Evolutionary conservation across 37 sponge, comb jelly and placozoan species (phyloP), one percentile per base, ranked within the genome.

Genomic region (Oopsacas minuta): DNA sequence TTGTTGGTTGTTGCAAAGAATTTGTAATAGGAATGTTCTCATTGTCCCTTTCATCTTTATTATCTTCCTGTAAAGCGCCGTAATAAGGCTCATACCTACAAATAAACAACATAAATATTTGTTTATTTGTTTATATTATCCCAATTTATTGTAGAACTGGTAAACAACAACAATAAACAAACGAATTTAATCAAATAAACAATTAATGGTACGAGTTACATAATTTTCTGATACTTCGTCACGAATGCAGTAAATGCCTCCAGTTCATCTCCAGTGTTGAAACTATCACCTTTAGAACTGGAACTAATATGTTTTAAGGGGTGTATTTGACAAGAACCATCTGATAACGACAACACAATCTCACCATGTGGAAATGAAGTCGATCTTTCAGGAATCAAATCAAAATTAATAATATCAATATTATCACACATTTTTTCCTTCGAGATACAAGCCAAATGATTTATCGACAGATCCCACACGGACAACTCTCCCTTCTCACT

Each of bases 291-390:
- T 61, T 12, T 5, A 61, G 75, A 61, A 20, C 7, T 61, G 75
- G 75, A 61, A 61, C 75, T 61, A 61, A 17, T 8, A 15, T 61
- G 75, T 12, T 3, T 3, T 12, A 61, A 61, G 30, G 75, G 75
- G 75, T 61, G 75, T n/a, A 61, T n/a, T 12, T 61, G 75, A n/a
- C 75, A 61, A 34, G 75, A 61, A 61, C 75, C 75, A 61, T 61
- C 75, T 61, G 75, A 61, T 5, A 61, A 12, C 28, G 30, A 7
- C 30, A 61, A 61, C 5, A 61, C 75, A 3, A 61, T 20, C 30
- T 61, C 75, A 3, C 75, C 75, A 61, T 61, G 32, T n/a, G 5
- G 20, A 61, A 3, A 61, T 15, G 15, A 42, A 32, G 3, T 3
- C 22, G 75, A 20, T 34, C 75, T 61, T 61, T 61, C 75, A 61